Evolutionary conservation across 2,888 invertebrate species (phyloP), one percentile per base, ranked within the genome.

Genomic region (Lagria hirta): DNA sequence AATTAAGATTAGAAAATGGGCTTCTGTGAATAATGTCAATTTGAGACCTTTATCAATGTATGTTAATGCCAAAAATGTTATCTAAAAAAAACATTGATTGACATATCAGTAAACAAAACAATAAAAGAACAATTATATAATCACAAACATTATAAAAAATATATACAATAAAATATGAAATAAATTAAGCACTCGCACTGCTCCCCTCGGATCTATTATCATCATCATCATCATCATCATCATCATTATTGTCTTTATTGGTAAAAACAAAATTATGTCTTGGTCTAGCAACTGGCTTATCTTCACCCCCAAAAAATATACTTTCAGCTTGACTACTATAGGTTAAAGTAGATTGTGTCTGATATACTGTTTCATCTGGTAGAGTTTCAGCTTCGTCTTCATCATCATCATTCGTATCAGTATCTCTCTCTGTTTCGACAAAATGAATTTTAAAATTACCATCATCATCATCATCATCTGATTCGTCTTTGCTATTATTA

Each of bases 261-360:
- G 13, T 30, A 6, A 58, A 14, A 10, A 32, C 26, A 21, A 58
- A 12, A 27, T 55, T 61, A n/a, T n/a, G n/a, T 51, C 62, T 58
- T 3, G 56, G 54, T 20, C 54, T 42, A 13, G 21, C 52, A 57
- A 10, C 53, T 51, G 11, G 41, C 33, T 46, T 36, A 32, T 54
- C 59, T 20, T 57, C 55, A n/a, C 44, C 57, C 14, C 57, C 61
- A 49, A 70, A 71, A 48, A 70, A 70, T 51, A 70, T 67, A 48
- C 57, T 69, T 2, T 65, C 58, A 2, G 70, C 71, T 38, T 65
- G 62, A 44, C 61, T 68, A 29, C 64, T 68, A 45, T 62, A 68
- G 11, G 50, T 51, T 30, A 48, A 35, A 2, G 47, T 33, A 11
- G 5, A n/a, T 10, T 22, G 22, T 41, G 21, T 3, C 43, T 43